Conservation (phyloP, 2,888 invertebrate species). For the Julus scandinavius region DNA sequence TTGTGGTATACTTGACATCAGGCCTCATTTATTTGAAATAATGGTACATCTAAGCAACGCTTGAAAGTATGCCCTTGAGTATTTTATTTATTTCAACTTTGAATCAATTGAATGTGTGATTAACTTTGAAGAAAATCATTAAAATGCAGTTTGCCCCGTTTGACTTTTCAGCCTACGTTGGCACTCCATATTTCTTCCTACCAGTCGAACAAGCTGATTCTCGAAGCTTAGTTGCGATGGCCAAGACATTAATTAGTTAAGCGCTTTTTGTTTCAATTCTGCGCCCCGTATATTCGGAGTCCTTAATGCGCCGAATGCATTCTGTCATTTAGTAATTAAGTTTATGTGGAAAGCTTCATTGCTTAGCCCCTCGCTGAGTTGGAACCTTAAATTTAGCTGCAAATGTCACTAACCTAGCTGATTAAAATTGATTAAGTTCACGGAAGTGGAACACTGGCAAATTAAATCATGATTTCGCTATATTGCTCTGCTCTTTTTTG, state of each 20-base stretch:
- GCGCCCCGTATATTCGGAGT: neutral
- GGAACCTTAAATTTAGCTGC: neutral
- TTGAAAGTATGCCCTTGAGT: neutral
- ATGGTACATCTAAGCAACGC: neutral
- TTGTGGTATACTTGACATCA: neutral
- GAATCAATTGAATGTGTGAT: neutral
- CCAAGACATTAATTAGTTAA: conserved; percentile 11
- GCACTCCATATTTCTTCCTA: neutral
- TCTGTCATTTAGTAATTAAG: conserved; percentile 22
- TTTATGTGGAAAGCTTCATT: neutral
- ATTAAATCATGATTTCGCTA: neutral
- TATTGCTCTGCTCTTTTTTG: neutral
- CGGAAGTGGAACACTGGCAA: conserved; percentile 10
- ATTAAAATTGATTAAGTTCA: conserved; percentile 6
- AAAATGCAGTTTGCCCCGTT: neutral
- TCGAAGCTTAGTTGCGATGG: neutral
- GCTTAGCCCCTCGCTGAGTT: conserved; percentile 6
- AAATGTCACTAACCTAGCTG: conserved; percentile 25
- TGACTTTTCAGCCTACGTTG: neutral
- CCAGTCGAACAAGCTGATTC: neutral
- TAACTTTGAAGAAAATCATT: neutral
- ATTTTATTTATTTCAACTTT: neutral
- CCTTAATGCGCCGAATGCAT: neutral
- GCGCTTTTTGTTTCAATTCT: neutral
- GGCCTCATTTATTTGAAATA: neutral